Percentiles rank a stretch among this genome's conserved stretches.
Conservation (phyloP, 2,888 invertebrate genomes). For the Agrotis ipsilon region DNA sequence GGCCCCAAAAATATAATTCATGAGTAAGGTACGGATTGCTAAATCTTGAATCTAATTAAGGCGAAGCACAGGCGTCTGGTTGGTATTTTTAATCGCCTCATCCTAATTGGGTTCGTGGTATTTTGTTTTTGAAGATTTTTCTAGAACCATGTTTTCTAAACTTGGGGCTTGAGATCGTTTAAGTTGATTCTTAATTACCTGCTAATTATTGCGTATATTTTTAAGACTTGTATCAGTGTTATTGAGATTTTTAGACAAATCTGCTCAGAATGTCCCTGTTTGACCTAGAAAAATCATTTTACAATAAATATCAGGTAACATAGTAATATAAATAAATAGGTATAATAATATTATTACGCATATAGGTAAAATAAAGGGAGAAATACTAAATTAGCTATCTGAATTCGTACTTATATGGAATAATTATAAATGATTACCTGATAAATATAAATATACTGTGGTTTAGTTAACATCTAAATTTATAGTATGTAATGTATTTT, state of each 20-base stretch:
- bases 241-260: conserved; percentile 2
- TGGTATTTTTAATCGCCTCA: conserved; percentile 34
- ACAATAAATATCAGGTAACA: neutral
- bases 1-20: conserved; percentile 41
- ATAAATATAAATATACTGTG: conserved; percentile 15
- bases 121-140: conserved; percentile 34
- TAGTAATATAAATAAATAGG: too few relatives aligned
- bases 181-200: conserved; percentile 27
- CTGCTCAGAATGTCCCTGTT: neutral
- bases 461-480: conserved; percentile 12
- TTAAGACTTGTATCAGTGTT: conserved; percentile 18
- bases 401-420: neutral
- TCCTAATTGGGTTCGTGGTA: conserved; percentile 51
- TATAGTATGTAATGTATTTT: conserved; percentile 29
- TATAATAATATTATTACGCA: neutral
- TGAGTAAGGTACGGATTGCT: conserved; percentile 44
- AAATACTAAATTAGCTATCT: neutral
- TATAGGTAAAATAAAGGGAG: neutral
- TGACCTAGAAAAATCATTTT: neutral
- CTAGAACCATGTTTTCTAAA: conserved; percentile 30
- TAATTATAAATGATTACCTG: conserved; percentile 3
- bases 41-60: conserved; percentile 71
- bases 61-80: conserved; percentile 49
- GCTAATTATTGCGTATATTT: conserved; percentile 21
- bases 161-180: conserved; percentile 17